Percentiles rank a stretch among this genome's conserved stretches.
These are phyloP conservation scores for Sandelia bainsii DNA, from an alignment of 2,797 vertebrate species.

Conservation along the genomic window DNA sequence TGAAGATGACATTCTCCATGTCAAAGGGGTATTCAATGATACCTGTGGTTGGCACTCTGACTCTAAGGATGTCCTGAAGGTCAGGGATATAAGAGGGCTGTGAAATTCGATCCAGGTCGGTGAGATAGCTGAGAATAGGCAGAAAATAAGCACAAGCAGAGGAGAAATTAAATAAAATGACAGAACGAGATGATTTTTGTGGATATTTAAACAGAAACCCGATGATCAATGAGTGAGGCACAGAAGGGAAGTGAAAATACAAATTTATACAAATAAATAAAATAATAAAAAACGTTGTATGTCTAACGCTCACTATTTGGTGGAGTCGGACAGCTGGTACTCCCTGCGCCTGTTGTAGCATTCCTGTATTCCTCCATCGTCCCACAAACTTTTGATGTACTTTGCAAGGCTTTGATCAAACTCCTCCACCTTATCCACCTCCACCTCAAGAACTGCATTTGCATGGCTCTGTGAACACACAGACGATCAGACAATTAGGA, in stretches of 20 bases:
- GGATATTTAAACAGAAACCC: not conserved
- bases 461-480: constrained; percentile 77
- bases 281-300: not conserved
- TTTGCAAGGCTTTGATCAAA: constrained; percentile 77
- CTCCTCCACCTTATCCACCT: constrained; percentile 85
- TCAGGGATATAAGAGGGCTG: constrained; percentile 85
- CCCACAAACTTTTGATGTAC: constrained; percentile 87
- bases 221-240: too few species aligned
- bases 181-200: not conserved
- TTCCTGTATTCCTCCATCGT: constrained; percentile 86
- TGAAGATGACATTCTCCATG: constrained; percentile 92
- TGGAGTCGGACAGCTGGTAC: constrained; percentile 89
- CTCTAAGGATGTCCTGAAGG: constrained; percentile 90
- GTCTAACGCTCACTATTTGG: constrained; percentile 86
- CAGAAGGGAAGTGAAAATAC: not conserved
- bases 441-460: constrained; percentile 83
- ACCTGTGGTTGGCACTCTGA: constrained; percentile 88
- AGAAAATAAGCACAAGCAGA: not conserved
- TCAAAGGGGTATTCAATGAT: constrained; percentile 93
- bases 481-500: constrained; percentile 7
- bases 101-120: constrained; percentile 86
- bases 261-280: too few species aligned
- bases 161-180: not conserved
- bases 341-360: constrained; percentile 88
- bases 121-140: constrained; percentile 84